Evolutionary conservation across 2,888 invertebrate species (phyloP).

Genomic region (Plagiodera versicolora): DNA sequence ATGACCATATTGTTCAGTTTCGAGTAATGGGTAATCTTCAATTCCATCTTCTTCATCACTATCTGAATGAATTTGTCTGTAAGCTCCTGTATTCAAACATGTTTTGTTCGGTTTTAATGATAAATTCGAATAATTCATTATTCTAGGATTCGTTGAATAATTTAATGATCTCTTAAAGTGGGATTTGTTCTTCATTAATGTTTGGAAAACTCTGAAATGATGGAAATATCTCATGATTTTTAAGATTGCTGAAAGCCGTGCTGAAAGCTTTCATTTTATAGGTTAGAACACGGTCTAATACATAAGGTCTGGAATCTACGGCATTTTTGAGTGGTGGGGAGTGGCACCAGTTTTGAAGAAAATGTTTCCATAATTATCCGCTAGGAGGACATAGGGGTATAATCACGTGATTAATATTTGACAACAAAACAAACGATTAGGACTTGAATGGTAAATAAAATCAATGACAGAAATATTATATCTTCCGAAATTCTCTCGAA

Average conservation of each 20-base stretch:
- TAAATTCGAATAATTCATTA: background rate
- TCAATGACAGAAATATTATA: too few species aligned
- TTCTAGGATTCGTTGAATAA: background rate
- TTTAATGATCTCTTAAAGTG: background rate
- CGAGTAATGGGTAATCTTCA: conserved; percentile 19
- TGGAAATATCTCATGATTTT: background rate
- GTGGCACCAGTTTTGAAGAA: too few species aligned
- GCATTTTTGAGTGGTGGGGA: too few species aligned
- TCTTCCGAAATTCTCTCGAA: too few species aligned
- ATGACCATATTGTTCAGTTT: conserved; percentile 15
- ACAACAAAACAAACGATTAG: too few species aligned
- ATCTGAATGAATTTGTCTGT: conserved; percentile 16
- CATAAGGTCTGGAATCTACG: background rate
- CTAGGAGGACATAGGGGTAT: too few species aligned
- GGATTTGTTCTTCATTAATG: background rate
- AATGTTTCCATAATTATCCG: too few species aligned
- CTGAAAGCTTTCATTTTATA: too few species aligned
- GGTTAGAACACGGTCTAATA: too few species aligned
- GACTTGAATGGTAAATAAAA: too few species aligned
- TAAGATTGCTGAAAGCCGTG: background rate
- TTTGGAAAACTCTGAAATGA: background rate
- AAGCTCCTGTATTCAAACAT: conserved; percentile 5
- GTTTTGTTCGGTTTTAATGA: background rate
- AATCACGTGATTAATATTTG: too few species aligned
- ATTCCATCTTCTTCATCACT: conserved; percentile 19